Evolutionary conservation across 2,888 invertebrate genomes (phyloP).

Genomic region (Abrostola triplasia): DNA sequence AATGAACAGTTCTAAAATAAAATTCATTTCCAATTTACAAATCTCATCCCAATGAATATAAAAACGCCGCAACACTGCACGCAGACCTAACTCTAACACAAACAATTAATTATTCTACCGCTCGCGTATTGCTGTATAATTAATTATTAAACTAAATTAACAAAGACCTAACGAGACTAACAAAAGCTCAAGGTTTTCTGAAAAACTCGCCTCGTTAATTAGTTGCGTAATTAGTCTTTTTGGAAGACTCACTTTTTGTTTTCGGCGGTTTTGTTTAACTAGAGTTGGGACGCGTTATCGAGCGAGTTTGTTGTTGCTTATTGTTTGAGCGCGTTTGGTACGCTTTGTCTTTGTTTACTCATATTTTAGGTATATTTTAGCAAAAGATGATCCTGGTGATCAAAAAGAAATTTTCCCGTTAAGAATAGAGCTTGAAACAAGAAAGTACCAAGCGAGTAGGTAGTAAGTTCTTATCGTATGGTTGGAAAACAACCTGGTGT

Average conservation of each 20-base stretch:
- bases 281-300: slow-evolving; percentile 1
- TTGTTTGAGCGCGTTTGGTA: background rate
- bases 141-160: slow-evolving; percentile 64
- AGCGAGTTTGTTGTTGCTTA: slow-evolving; percentile 1
- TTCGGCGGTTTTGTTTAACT: slow-evolving; percentile 4
- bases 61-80: too few relatives aligned
- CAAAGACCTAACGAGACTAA: slow-evolving; percentile 50
- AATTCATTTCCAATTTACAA: too few relatives aligned
- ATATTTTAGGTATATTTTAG: too few relatives aligned
- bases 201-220: slow-evolving; percentile 42
- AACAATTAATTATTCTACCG: slow-evolving; percentile 42
- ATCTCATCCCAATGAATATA: too few relatives aligned
- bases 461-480: too few relatives aligned
- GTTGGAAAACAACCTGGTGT: too few relatives aligned
- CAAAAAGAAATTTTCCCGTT: background rate
- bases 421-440: too few relatives aligned
- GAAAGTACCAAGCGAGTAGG: too few relatives aligned
- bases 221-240: slow-evolving; percentile 26
- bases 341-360: too few relatives aligned
- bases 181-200: slow-evolving; percentile 34
- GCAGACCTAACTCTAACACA: slow-evolving; percentile 6
- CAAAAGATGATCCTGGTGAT: background rate
- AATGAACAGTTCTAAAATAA: too few relatives aligned
- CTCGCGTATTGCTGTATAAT: slow-evolving; percentile 52
- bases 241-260: slow-evolving; percentile 24